phyloP scores from a whole-genome alignment of 2,888 invertebrate genomes.

The Tribolium freemani region DNA sequence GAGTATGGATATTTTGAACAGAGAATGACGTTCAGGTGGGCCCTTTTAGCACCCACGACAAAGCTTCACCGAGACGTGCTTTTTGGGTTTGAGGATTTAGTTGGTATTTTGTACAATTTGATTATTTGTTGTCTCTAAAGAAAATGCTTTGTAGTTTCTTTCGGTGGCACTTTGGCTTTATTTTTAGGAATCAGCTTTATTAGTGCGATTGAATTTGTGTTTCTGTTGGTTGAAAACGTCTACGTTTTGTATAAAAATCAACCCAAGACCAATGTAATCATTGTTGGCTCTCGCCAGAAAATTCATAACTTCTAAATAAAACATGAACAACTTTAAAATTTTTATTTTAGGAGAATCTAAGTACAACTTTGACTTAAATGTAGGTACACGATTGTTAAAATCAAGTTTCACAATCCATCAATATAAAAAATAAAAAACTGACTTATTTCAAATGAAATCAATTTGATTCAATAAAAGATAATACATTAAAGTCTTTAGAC shows the following conservation, averaged over 20 bases:
- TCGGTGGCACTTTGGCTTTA: slow-evolving; percentile 75
- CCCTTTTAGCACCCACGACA: slow-evolving; percentile 71
- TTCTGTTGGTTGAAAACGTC: slow-evolving; percentile 67
- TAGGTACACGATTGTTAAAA: not conserved
- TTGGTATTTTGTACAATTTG: slow-evolving; percentile 66
- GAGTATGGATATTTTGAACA: slow-evolving; percentile 65
- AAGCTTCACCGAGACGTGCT: slow-evolving; percentile 74
- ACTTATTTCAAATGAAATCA: not conserved
- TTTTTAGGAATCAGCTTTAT: slow-evolving; percentile 77
- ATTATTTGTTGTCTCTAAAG: not conserved
- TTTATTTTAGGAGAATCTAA: not conserved
- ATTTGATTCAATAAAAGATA: not conserved
- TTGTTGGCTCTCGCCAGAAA: not conserved
- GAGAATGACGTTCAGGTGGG: slow-evolving; percentile 70
- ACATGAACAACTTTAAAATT: not conserved
- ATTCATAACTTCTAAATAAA: not conserved
- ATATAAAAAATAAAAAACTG: not conserved
- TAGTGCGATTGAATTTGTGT: slow-evolving; percentile 73
- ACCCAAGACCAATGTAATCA: not conserved
- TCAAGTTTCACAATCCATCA: not conserved
- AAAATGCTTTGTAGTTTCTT: slow-evolving; percentile 70
- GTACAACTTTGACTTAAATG: not conserved
- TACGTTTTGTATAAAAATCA: not conserved
- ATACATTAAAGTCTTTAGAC: not conserved
- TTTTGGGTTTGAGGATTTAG: slow-evolving; percentile 76